Evolutionary conservation across 2,797 vertebrate genomes (phyloP), one percentile per base, ranked within the genome.

Genomic region (Argentina silus): DNA sequence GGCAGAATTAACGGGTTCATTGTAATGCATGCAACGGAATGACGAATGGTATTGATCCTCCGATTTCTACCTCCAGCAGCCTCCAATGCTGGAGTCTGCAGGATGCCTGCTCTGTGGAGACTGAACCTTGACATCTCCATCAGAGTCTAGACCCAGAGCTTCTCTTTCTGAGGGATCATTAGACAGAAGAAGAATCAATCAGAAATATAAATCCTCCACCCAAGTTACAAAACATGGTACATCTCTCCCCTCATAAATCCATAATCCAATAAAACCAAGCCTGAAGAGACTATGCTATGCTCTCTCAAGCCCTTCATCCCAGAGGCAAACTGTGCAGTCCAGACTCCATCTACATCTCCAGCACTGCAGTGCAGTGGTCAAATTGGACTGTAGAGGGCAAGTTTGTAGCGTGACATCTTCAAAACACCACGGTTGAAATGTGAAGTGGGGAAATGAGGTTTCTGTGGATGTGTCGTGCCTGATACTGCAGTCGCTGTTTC

Each of bases 341-440:
- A 23, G 19, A 11, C 8, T 23, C 62, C 50, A 45, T 43, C 57
- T 36, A 14, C 14, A 8, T 56, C 23, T 43, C 21, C 62, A 57
- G 10, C 10, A 23, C 67, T n/a, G 8, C 66, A 78, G 23, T 90
- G 88, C 77, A 77, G 69, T 85, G 14, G 67, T 9, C 3, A 21
- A 21, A 63, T 66, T 72, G 59, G 81, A 89, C 93, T 92, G 87
- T 78, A 94, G 93, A 83, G 88, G 92, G 91, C 92, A 88, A 87
- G 92, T 92, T 88, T 90, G 90, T 70, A 83, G 84, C 92, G 68
- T 71, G 51, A 48, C 83, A 87, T 12, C n/a, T 17, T 43, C 23
- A 36, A 51, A 27, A 36, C 27, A 36, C 27, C 27, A 36, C 27
- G 27, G 27, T 36, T 36, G 27, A 36, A 36, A 36, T 23, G 7